Evolutionary conservation across 2,888 invertebrate genomes (phyloP).

Genomic region (Sinhomidia bicolor): DNA sequence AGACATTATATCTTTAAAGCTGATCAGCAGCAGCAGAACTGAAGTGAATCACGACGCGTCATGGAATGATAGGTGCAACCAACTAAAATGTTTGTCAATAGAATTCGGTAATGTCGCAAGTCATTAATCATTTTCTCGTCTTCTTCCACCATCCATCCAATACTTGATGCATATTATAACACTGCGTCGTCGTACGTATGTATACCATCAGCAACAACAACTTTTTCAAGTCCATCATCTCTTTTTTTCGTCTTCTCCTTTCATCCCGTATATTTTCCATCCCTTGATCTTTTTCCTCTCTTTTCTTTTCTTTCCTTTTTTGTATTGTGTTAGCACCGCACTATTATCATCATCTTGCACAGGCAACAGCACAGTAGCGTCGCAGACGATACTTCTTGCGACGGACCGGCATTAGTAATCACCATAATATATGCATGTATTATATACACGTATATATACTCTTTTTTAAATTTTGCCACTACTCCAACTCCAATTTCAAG

Average conservation of each 20-base stretch:
- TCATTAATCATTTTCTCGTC: slow-evolving; percentile 80
- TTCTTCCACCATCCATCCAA: slow-evolving; percentile 24
- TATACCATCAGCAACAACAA: slow-evolving; percentile 28
- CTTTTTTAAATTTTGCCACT: background rate
- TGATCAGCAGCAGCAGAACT: slow-evolving; percentile 55
- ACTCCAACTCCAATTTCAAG: background rate
- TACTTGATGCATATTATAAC: too few relatives aligned
- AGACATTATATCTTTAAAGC: slow-evolving; percentile 47
- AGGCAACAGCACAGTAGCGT: background rate
- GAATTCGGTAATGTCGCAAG: slow-evolving; percentile 80
- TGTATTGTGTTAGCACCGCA: slow-evolving; percentile 41
- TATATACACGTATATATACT: background rate
- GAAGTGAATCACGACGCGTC: slow-evolving; percentile 78
- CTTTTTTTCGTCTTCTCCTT: slow-evolving; percentile 47
- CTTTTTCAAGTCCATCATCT: slow-evolving; percentile 47
- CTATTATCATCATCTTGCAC: slow-evolving; percentile 24
- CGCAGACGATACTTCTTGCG: too few relatives aligned
- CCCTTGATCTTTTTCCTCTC: slow-evolving; percentile 39
- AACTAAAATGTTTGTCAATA: slow-evolving; percentile 81
- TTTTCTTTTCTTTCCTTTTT: slow-evolving; percentile 35
- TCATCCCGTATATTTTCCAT: slow-evolving; percentile 42
- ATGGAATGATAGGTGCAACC: slow-evolving; percentile 80
- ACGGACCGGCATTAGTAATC: background rate
- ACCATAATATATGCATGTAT: too few relatives aligned
- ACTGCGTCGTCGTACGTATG: too few relatives aligned